Conservation (phyloP, 2,888 invertebrate species). For the Automeris io region DNA sequence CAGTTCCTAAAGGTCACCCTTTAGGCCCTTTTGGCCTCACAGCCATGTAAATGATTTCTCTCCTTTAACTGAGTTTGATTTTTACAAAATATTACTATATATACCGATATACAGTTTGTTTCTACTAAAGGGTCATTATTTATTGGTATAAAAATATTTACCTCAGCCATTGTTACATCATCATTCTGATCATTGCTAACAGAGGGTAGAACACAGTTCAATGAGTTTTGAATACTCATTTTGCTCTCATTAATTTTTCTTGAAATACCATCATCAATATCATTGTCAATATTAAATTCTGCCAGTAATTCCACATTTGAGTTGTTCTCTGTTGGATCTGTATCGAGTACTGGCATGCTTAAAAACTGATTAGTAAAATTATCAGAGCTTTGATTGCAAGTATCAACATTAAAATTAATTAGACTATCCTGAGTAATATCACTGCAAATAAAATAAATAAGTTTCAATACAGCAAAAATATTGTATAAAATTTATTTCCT, state of each 20-base stretch:
- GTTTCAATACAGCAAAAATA: background rate
- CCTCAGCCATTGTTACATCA: slow-evolving; percentile 53
- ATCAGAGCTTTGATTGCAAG: slow-evolving; percentile 42
- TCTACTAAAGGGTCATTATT: no score
- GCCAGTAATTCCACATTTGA: slow-evolving; percentile 51
- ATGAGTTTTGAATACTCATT: slow-evolving; percentile 39
- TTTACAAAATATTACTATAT: background rate
- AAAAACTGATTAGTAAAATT: slow-evolving; percentile 48
- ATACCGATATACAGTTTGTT: background rate
- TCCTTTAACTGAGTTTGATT: no score
- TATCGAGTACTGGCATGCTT: slow-evolving; percentile 60
- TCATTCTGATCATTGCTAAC: slow-evolving; percentile 57
- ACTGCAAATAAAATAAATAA: slow-evolving; percentile 24
- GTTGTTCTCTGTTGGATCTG: slow-evolving; percentile 34
- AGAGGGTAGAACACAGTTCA: slow-evolving; percentile 67
- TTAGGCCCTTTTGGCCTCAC: no score
- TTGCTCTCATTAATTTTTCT: slow-evolving; percentile 32
- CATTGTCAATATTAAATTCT: slow-evolving; percentile 57
- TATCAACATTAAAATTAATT: slow-evolving; percentile 44
- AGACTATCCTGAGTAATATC: slow-evolving; percentile 37
- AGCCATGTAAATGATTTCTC: no score
- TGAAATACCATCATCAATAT: slow-evolving; percentile 40
- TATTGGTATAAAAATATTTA: slow-evolving; percentile 17
- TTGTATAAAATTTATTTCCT: no score
- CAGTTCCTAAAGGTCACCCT: no score